Conservation (phyloP, 2,113 vertebrate genomes). For the Thomomys bottae region DNA sequence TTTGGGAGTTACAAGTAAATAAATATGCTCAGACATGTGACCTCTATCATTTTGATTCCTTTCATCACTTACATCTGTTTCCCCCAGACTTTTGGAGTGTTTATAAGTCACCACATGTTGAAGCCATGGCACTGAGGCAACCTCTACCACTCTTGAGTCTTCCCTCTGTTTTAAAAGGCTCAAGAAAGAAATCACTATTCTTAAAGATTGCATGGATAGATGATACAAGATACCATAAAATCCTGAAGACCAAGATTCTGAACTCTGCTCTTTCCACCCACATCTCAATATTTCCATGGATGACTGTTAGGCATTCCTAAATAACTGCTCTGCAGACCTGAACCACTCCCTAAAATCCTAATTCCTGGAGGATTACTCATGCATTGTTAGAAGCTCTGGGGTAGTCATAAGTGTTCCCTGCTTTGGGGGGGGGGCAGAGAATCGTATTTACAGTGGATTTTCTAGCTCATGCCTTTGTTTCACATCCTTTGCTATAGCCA, state of each 20-base stretch:
- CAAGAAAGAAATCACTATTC: background rate
- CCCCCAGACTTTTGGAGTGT: background rate
- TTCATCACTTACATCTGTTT: background rate
- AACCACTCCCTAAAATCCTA: conserved; percentile 69
- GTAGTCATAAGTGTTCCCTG: background rate
- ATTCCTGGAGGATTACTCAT: conserved; percentile 76
- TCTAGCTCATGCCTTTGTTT: conserved; percentile 50
- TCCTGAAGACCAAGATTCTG: conserved; percentile 33
- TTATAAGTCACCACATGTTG: background rate
- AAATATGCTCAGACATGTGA: conserved; percentile 22
- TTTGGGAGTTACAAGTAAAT: conserved; percentile 30
- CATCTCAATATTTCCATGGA: conserved; percentile 43
- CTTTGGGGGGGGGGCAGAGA: background rate
- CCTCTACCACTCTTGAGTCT: background rate
- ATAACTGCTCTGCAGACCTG: conserved; percentile 60
- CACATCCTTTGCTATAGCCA: conserved; percentile 4
- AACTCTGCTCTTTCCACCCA: conserved; percentile 14
- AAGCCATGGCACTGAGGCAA: background rate
- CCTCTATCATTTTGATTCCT: background rate
- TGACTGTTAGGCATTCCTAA: conserved; percentile 49
- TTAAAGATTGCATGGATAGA: background rate
- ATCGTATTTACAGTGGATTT: conserved; percentile 63
- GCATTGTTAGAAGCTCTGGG: conserved; percentile 55
- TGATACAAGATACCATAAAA: background rate
- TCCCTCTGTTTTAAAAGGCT: background rate